phyloP scores from a whole-genome alignment of 35 echinoderm and acorn worm species.

The Ophioderma brevispina region DNA sequence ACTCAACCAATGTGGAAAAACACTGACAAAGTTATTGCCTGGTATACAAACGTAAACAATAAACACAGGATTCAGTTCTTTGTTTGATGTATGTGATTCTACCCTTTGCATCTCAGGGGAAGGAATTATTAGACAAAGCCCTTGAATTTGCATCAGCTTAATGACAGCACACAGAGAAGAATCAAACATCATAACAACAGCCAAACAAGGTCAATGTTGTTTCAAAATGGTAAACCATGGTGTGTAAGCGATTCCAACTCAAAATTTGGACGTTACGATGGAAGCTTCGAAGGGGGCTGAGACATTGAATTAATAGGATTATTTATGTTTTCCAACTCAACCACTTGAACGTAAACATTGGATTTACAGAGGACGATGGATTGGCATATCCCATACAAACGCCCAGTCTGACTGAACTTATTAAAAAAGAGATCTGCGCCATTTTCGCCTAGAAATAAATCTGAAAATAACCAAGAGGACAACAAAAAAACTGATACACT shows the following conservation, averaged over 20 bases:
- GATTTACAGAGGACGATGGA: conserved; percentile 26
- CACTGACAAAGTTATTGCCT: background rate
- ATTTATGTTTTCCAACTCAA: background rate
- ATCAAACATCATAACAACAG: too few relatives aligned
- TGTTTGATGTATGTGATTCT: conserved; percentile 3
- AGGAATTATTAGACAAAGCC: background rate
- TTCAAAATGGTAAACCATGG: background rate
- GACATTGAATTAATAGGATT: background rate
- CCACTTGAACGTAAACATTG: background rate
- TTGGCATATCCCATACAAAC: background rate
- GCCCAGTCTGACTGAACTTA: background rate
- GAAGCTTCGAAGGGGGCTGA: background rate
- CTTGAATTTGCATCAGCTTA: too few relatives aligned
- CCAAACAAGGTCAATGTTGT: too few relatives aligned
- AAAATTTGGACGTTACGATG: conserved; percentile 12
- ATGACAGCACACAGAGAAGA: too few relatives aligned
- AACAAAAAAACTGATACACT: background rate
- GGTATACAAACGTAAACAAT: background rate
- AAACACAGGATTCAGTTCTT: background rate
- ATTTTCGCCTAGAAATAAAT: background rate
- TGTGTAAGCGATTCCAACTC: background rate
- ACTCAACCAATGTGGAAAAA: background rate
- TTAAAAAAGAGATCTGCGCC: background rate
- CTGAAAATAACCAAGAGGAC: conserved; percentile 9
- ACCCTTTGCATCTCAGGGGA: background rate